Conservation (phyloP, 2,888 invertebrate genomes). For the Thyatira batis region DNA sequence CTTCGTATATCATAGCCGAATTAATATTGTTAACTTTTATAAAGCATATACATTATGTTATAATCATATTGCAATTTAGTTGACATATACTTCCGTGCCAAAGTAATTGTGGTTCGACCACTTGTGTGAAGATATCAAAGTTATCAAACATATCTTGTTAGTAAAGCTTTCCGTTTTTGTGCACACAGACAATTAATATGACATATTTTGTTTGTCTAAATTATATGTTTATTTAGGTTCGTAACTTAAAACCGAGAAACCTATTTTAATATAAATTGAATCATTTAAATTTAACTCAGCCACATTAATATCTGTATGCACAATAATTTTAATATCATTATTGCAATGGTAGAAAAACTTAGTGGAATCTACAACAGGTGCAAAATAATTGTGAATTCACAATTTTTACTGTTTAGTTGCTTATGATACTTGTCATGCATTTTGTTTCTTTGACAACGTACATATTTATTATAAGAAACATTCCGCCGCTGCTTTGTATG, state of each 20-base stretch:
- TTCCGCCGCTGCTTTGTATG: conserved; percentile 38
- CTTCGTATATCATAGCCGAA: conserved; percentile 13
- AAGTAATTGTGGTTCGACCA: conserved; percentile 49
- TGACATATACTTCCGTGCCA: conserved; percentile 59
- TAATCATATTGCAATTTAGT: conserved; percentile 22
- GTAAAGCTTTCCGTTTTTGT: neutral
- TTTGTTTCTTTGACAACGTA: conserved; percentile 21
- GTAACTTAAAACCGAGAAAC: neutral
- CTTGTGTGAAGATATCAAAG: conserved; percentile 30
- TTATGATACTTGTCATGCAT: neutral
- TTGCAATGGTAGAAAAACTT: neutral
- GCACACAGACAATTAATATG: neutral
- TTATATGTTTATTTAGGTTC: neutral
- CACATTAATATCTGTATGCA: neutral
- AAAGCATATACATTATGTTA: conserved; percentile 19
- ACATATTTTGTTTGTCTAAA: neutral
- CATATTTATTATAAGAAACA: conserved; percentile 28
- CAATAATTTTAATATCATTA: neutral
- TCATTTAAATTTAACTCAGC: too few relatives aligned
- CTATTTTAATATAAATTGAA: too few relatives aligned
- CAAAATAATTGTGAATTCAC: neutral
- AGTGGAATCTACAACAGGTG: neutral
- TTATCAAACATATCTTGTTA: conserved; percentile 22
- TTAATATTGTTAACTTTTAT: conserved; percentile 27
- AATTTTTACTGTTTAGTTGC: neutral